Evolutionary conservation across 2,797 vertebrate genomes (phyloP).

Genomic region (Eulemur mongoz): DNA sequence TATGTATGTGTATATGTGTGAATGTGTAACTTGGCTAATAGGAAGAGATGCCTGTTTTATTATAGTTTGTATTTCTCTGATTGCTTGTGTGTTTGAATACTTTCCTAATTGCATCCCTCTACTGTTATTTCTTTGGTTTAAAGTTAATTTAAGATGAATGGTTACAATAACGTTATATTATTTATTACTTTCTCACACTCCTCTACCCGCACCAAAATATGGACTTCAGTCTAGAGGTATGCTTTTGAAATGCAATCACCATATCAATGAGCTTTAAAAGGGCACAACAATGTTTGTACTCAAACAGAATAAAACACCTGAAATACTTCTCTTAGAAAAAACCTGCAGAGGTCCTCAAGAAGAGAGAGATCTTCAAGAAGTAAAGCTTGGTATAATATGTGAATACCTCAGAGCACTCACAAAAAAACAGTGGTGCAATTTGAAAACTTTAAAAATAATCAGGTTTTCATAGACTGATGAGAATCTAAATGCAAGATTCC

Average conservation of each 20-base stretch:
- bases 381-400: neutral
- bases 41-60: neutral
- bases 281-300: neutral
- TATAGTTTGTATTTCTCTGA: neutral
- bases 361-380: neutral
- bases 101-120: neutral
- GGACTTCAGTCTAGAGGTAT: neutral
- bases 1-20: too few relatives aligned
- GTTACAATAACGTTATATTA: neutral
- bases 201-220: neutral
- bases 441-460: slow-evolving; percentile 24
- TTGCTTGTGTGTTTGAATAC: neutral
- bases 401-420: neutral
- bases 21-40: neutral
- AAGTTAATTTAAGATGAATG: slow-evolving; percentile 22
- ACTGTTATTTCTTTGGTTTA: neutral
- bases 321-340: slow-evolving; percentile 23
- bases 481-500: neutral
- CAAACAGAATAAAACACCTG: slow-evolving; percentile 4
- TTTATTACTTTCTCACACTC: neutral
- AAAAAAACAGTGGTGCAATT: neutral
- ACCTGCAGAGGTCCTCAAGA: neutral
- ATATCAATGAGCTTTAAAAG: neutral
- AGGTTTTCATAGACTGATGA: neutral
- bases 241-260: neutral